Evolutionary conservation across 2,113 vertebrate species (phyloP).

Genomic region (pig (Sus scrofa)): T2T-Sscrofa CM000820.6:18447501-18448000

Average conservation of each 20-base stretch:
- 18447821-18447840: conserved; percentile 2
- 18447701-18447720: background rate
- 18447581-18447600: conserved; percentile 12
- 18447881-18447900: conserved; percentile 17
- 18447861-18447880: conserved; percentile 19
- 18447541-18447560: background rate
- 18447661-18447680: background rate
- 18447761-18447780: background rate
- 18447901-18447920: background rate
- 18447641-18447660: background rate
- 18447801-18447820: conserved; percentile 27
- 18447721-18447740: conserved; percentile 19
- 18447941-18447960: conserved; percentile 23
- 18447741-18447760: conserved; percentile 51
- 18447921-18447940: conserved; percentile 20
- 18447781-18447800: conserved; percentile 48
- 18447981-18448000: conserved; percentile 14
- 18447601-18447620: conserved; percentile 4
- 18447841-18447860: conserved; percentile 13
- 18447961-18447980: background rate
- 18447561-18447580: background rate
- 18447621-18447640: background rate
- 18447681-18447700: conserved; percentile 44
- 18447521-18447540: background rate
- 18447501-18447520: conserved; percentile 15